These are phyloP conservation scores for Xylophagus ater DNA, from an alignment of 2,888 invertebrate genomes.

Conservation along the genomic window DNA sequence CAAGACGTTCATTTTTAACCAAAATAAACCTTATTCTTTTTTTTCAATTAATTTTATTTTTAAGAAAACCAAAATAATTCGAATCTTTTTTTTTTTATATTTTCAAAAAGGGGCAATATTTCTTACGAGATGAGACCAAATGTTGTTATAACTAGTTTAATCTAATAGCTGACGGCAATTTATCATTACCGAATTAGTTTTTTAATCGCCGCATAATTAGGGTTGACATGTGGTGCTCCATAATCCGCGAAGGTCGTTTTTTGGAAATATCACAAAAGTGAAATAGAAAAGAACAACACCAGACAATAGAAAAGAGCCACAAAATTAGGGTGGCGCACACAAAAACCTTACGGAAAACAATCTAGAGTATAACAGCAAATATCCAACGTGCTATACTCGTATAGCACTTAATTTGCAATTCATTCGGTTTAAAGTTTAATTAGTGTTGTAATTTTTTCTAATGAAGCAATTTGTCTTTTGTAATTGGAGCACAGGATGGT, in stretches of 20 bases:
- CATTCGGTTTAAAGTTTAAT: conserved; percentile 24
- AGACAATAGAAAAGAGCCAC: no score
- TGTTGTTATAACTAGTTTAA: conserved; percentile 14
- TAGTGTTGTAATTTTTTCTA: conserved; percentile 13
- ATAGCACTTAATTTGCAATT: conserved; percentile 32
- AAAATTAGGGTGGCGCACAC: no score
- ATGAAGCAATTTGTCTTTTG: conserved; percentile 16
- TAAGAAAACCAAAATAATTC: no score
- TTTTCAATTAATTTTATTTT: no score
- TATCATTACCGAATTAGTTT: conserved; percentile 25
- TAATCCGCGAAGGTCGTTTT: conserved; percentile 7
- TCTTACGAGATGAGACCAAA: conserved; percentile 6
- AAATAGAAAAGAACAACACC: no score
- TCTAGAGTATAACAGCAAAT: background rate
- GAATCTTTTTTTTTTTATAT: no score
- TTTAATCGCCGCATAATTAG: conserved; percentile 23
- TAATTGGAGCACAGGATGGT: conserved; percentile 9
- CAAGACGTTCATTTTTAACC: no score
- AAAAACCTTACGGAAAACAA: background rate
- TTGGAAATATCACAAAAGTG: no score
- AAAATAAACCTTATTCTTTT: no score
- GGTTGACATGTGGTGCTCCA: conserved; percentile 29
- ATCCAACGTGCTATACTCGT: background rate
- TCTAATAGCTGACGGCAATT: conserved; percentile 22
- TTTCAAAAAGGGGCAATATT: background rate